Percentiles rank a stretch among this genome's conserved stretches.
Conservation (phyloP, 1,140 invertebrate species). For the Aphis gossypii region DNA sequence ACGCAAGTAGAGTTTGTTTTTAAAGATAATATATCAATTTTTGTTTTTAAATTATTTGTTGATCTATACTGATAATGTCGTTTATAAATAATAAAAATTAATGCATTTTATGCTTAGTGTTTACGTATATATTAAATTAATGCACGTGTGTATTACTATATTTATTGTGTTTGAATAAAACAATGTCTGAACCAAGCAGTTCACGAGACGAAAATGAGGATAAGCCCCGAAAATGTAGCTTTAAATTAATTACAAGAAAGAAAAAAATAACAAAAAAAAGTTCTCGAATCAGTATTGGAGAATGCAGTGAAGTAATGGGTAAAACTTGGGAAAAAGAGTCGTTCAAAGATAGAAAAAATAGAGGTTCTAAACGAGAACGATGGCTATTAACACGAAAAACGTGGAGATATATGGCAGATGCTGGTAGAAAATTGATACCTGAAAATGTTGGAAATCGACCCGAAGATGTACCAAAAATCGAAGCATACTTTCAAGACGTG, state of each 20-base stretch:
- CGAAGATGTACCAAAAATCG: slow-evolving; percentile 80
- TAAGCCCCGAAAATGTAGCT: slow-evolving; percentile 40
- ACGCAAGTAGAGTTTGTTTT: neutral
- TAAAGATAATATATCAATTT: no score
- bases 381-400: slow-evolving; percentile 88
- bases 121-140: neutral
- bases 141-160: neutral
- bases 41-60: neutral
- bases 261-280: slow-evolving; percentile 51
- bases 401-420: slow-evolving; percentile 89
- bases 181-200: slow-evolving; percentile 22
- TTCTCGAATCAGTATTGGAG: slow-evolving; percentile 39
- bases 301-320: slow-evolving; percentile 12
- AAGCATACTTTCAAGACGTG: slow-evolving; percentile 83
- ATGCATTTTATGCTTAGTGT: neutral
- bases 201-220: slow-evolving; percentile 35
- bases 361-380: slow-evolving; percentile 66
- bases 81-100: neutral
- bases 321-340: slow-evolving; percentile 59
- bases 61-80: neutral
- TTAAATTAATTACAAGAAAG: slow-evolving; percentile 39
- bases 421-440: slow-evolving; percentile 82
- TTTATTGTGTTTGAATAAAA: neutral
- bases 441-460: slow-evolving; percentile 73
- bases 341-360: slow-evolving; percentile 57